phyloP scores from a whole-genome alignment of 2,797 vertebrate species.

The Onychomys arenicola region DNA sequence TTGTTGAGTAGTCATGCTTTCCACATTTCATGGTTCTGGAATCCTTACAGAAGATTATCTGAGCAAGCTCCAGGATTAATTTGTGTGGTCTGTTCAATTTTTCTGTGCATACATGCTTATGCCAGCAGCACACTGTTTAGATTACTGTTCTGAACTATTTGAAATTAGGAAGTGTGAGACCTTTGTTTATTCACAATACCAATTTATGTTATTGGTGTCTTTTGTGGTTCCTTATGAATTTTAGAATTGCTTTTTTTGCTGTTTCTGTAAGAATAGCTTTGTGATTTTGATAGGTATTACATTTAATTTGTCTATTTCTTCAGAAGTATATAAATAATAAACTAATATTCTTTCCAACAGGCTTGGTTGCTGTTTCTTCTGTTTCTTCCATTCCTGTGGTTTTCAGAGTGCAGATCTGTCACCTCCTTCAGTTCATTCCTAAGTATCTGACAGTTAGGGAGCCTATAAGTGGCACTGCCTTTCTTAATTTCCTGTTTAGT shows the following conservation, averaged over 20 bases:
- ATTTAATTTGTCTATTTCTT: not conserved
- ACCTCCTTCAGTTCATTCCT: not conserved
- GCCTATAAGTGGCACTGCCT: not conserved
- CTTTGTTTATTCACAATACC: not conserved
- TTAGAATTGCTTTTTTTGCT: not conserved
- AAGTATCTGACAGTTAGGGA: not conserved
- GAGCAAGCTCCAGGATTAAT: not conserved
- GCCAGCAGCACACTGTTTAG: not conserved
- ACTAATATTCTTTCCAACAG: not conserved
- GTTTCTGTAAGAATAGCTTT: not conserved
- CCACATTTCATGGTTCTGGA: not conserved
- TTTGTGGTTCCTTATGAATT: not conserved
- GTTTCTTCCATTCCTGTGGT: not conserved
- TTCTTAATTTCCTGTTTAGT: not conserved
- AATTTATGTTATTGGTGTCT: not conserved
- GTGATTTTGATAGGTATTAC: not conserved
- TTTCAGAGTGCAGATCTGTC: not conserved
- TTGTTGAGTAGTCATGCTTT: not conserved
- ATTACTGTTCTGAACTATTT: not conserved
- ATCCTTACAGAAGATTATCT: not conserved
- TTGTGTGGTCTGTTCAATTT: not conserved
- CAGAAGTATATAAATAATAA: not conserved
- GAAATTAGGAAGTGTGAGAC: not conserved
- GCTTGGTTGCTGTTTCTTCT: not conserved
- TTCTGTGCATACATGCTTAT: not conserved